Base-by-base conservation (phyloP, 1,140 invertebrate species). In the Cyclina sinensis region DNA sequence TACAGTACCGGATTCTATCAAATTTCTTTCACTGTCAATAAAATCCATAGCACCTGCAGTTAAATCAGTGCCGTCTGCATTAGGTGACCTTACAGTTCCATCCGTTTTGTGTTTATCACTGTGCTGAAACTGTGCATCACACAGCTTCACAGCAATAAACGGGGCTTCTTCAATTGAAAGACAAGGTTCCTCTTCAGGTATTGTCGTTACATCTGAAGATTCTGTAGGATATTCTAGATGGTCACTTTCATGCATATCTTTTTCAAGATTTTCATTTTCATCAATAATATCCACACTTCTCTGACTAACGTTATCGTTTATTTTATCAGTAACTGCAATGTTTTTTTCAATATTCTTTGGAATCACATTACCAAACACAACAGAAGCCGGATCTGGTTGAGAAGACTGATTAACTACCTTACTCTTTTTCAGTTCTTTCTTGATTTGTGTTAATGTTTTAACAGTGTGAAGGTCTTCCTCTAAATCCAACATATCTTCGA, bases 291-390 rank as follows among this genome's bases (percentile, higher is more conserved):
- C 39, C 12, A 46, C 14, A 30, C 82, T 84, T 54, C 54, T 92
- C 54, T 90, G 81, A 51, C 90, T 89, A 7, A 79, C 90, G 48
- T 90, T 91, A 32, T 91, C 91, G 48, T 93, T 93, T 35, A 57
- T 57, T 11, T 4, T n/a, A n/a, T n/a, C 21, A n/a, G 21, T n/a
- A 57, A n/a, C 51, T 57, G 7, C 51, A 57, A 7, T 57, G 51
- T 5, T 57, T 57, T n/a, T 18, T 21, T 57, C 51, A 4, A 4
- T 11, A 3, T 57, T 57, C 51, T n/a, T n/a, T 57, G 14, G 14
- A 57, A 57, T 18, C 51, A 57, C 5, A 11, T 57, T 57, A 3
- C 21, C 7, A 57, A 18, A 7, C 43, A 43, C 43, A 43, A 43
- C 43, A n/a, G n/a, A n/a, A n/a, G n/a, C n/a, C n/a, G n/a, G n/a